Conservation (phyloP, 53 echinoderm and acorn worm species). For the Pentamera pediparva region DNA sequence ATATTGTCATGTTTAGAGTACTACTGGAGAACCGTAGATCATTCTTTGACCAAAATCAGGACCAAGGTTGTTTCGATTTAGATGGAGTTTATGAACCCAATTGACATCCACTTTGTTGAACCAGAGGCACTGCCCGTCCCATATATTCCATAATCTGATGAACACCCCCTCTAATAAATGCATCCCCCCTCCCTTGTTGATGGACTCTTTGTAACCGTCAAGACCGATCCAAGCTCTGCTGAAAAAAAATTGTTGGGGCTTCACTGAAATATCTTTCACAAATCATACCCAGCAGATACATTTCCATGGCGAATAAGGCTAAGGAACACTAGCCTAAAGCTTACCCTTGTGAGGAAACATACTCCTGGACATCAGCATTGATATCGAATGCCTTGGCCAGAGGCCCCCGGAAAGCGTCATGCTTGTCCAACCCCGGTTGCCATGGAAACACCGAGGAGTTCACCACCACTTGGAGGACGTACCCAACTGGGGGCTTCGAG, state of each 20-base stretch:
- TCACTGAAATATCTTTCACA: neutral
- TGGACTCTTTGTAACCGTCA: neutral
- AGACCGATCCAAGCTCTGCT: too few relatives aligned
- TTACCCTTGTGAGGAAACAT: conserved; percentile 63
- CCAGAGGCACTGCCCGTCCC: too few relatives aligned
- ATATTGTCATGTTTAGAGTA: too few relatives aligned
- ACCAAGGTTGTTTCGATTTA: too few relatives aligned
- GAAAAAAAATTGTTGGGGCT: too few relatives aligned
- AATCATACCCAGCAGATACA: neutral
- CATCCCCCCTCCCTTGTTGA: neutral
- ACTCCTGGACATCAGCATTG: conserved; percentile 70
- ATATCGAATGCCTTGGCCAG: conserved; percentile 75
- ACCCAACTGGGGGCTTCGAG: conserved; percentile 86
- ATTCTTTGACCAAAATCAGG: too few relatives aligned
- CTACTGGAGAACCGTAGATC: too few relatives aligned
- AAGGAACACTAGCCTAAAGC: neutral
- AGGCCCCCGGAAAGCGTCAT: conserved; percentile 82
- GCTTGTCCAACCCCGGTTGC: conserved; percentile 71
- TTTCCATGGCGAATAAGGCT: neutral
- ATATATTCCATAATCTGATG: too few relatives aligned
- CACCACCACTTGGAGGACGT: conserved; percentile 82
- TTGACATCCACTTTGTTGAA: too few relatives aligned
- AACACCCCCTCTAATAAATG: neutral
- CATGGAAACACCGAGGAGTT: conserved; percentile 91
- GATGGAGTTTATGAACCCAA: too few relatives aligned